These are phyloP conservation scores for Ceratotherium simum DNA, from an alignment of 2,113 vertebrate species.

Conservation along the genomic window DNA sequence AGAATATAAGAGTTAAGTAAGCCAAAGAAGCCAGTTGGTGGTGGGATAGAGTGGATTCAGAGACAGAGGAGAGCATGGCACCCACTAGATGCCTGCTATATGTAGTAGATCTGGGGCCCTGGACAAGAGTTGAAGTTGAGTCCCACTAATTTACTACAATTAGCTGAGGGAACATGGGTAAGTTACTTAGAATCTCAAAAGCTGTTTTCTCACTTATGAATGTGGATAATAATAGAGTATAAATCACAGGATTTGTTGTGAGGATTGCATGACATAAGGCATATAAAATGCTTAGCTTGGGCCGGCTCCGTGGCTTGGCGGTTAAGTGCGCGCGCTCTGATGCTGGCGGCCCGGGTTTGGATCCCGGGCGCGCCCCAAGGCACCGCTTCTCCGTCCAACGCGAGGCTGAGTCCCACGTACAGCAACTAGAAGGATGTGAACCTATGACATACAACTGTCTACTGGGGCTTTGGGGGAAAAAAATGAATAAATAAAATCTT, in stretches of 20 bases:
- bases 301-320: no score
- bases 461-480: no score
- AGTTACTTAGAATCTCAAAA: slow-evolving; percentile 1
- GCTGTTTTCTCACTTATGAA: neutral
- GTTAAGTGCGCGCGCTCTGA: no score
- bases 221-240: neutral
- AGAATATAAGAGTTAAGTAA: neutral
- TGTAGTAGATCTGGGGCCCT: neutral
- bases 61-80: neutral
- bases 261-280: neutral
- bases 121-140: neutral
- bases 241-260: neutral
- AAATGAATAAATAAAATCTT: no score
- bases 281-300: neutral
- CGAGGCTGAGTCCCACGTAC: no score
- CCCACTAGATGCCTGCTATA: neutral
- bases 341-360: no score
- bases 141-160: neutral
- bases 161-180: neutral
- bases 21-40: neutral
- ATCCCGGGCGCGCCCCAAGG: no score
- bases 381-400: no score
- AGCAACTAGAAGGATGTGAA: no score
- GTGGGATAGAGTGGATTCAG: neutral
- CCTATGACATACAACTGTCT: no score